These are phyloP conservation scores for Aix galericulata DNA, from an alignment of 2,113 vertebrate species.

Conservation along the genomic window DNA sequence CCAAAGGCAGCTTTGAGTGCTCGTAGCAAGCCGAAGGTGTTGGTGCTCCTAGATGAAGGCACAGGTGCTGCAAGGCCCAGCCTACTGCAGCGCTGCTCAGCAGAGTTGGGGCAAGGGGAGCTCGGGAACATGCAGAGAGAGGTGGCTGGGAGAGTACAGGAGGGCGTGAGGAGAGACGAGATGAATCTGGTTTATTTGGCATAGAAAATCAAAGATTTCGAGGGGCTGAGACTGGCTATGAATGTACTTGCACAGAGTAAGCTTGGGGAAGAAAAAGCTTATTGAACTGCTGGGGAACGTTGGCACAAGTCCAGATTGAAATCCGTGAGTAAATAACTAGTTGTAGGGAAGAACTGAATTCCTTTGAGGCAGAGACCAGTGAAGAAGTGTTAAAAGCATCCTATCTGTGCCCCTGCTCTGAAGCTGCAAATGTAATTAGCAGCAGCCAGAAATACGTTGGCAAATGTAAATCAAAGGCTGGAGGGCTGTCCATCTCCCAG, in stretches of 20 bases:
- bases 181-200: not conserved
- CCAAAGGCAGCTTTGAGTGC: not conserved
- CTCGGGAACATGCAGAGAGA: not conserved
- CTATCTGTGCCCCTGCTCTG: not conserved
- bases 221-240: not conserved
- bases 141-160: not conserved
- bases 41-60: not conserved
- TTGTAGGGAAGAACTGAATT: not conserved
- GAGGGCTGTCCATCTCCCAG: rapidly evolving
- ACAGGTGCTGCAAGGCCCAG: not conserved
- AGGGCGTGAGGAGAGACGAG: not conserved
- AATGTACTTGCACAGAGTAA: not conserved
- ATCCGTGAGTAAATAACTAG: rapidly evolving
- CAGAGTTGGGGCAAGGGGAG: not conserved
- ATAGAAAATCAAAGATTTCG: not conserved
- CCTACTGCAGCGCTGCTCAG: not conserved
- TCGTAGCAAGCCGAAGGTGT: not conserved
- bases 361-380: not conserved
- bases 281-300: not conserved
- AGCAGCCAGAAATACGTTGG: not conserved
- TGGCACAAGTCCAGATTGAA: not conserved
- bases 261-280: not conserved
- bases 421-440: not conserved
- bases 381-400: not conserved
- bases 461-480: not conserved